Percentiles rank a stretch among this genome's conserved stretches.
Evolutionary conservation across 2,888 invertebrate genomes (phyloP).

Genomic region (Leptinotarsa juncta): DNA sequence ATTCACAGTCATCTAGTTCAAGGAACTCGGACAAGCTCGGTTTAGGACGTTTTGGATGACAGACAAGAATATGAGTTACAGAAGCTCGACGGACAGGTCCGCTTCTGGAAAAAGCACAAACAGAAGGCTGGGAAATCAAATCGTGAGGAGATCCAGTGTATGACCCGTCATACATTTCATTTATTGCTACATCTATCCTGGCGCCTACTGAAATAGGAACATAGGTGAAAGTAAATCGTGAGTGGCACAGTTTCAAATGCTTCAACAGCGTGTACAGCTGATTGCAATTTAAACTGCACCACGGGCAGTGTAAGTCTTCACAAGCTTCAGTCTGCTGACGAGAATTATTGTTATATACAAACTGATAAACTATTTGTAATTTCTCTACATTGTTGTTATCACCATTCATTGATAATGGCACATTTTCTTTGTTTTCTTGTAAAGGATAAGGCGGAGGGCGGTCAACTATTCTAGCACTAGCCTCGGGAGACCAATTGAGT

Average conservation of each 20-base stretch:
- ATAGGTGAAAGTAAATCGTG: slow-evolving; percentile 93
- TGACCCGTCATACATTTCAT: slow-evolving; percentile 94
- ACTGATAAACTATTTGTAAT: slow-evolving; percentile 92
- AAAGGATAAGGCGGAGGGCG: slow-evolving; percentile 71
- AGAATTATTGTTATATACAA: slow-evolving; percentile 94
- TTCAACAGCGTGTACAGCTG: slow-evolving; percentile 90
- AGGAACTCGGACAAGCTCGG: slow-evolving; percentile 88
- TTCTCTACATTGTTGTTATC: slow-evolving; percentile 66
- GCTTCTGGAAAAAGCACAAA: slow-evolving; percentile 76
- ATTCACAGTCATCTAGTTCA: slow-evolving; percentile 87
- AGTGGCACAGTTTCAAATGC: slow-evolving; percentile 93
- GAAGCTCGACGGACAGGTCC: slow-evolving; percentile 80
- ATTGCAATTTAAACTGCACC: slow-evolving; percentile 93
- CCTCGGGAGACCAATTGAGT: slow-evolving; percentile 84
- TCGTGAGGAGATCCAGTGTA: slow-evolving; percentile 94
- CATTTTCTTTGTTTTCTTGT: slow-evolving; percentile 64
- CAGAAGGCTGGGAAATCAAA: slow-evolving; percentile 80
- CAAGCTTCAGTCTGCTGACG: slow-evolving; percentile 95
- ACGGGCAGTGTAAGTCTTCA: slow-evolving; percentile 93
- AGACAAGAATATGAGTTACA: slow-evolving; percentile 83
- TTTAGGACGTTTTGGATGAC: slow-evolving; percentile 74
- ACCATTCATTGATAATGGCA: slow-evolving; percentile 55
- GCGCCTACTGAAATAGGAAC: slow-evolving; percentile 82
- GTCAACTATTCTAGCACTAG: slow-evolving; percentile 75
- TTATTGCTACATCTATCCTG: slow-evolving; percentile 93